phyloP scores from a whole-genome alignment of 1,140 invertebrate genomes.

The Spodoptera litura region DNA sequence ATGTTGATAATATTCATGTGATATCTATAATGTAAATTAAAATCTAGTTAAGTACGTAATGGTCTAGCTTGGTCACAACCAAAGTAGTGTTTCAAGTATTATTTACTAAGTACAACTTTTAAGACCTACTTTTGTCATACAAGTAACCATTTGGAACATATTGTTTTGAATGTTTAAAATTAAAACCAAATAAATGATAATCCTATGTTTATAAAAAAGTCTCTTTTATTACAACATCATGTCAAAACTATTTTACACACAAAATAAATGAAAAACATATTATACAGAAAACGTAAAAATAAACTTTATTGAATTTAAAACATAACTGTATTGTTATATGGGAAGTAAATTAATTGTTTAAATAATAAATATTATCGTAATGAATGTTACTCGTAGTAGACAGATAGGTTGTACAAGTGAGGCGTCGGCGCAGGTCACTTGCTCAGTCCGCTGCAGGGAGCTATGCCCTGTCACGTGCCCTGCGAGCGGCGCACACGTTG shows the following conservation, averaged over 20 bases:
- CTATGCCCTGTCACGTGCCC: slow-evolving; percentile 52
- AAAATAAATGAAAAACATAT: slow-evolving; percentile 63
- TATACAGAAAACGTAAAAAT: slow-evolving; percentile 78
- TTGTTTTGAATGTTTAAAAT: slow-evolving; percentile 4
- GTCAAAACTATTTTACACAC: slow-evolving; percentile 45
- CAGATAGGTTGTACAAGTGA: slow-evolving; percentile 40
- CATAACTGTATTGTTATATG: slow-evolving; percentile 69
- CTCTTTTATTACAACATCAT: slow-evolving; percentile 24
- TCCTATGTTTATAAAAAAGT: slow-evolving; percentile 35
- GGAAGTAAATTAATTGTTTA: slow-evolving; percentile 58
- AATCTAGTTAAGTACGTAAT: slow-evolving; percentile 11
- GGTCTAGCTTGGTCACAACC: background rate
- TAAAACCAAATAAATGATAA: slow-evolving; percentile 43
- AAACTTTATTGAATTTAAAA: slow-evolving; percentile 79
- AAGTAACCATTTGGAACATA: slow-evolving; percentile 22
- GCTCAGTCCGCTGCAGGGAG: slow-evolving; percentile 37
- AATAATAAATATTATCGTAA: slow-evolving; percentile 62
- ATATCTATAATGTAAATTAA: slow-evolving; percentile 11
- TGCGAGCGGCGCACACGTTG: slow-evolving; percentile 56
- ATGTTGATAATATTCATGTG: slow-evolving; percentile 18
- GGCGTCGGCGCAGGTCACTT: slow-evolving; percentile 31
- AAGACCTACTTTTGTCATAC: slow-evolving; percentile 17
- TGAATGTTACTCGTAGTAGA: slow-evolving; percentile 37
- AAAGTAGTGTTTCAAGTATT: background rate
- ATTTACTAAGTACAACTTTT: background rate